Base-by-base conservation (phyloP, 2,113 vertebrate species). In the Bettongia penicillata region DNA sequence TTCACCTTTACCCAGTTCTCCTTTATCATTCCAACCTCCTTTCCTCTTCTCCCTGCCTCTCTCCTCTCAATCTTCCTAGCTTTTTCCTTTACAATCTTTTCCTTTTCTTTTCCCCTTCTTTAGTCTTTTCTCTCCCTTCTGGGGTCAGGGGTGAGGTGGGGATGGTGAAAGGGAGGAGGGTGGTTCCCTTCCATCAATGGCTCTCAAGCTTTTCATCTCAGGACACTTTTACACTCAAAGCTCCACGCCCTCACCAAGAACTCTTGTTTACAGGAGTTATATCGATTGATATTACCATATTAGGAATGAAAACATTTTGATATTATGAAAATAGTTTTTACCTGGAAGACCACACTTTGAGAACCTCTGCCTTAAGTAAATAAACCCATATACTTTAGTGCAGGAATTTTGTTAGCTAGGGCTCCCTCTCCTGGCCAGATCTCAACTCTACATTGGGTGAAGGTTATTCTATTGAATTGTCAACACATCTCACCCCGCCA, bases 401-500 rank as follows among this genome's bases (percentile, higher is more conserved):
- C n/a, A 84, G 37, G 19, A 84, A 84, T 84, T 84, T 84, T 84
- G 19, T 84, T 77, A 97, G 53, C 51, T 96, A 94, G 95, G 28
- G 53, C 97, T 94, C 98, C 97, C 97, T 96, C 98, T 98, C 96
- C 92, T 94, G 98, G 91, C 55, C 61, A 91, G 48, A 93, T 14
- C 55, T 95, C 12, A 94, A 91, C 94, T 93, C 49, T 8, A 2
- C 93, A 84, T 47, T 37, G 24, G 91, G 25, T 92, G 11, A 89
- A 94, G 24, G n/a, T 77, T 22, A n/a, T 43, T 43, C 7, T 22
- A 84, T 84, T 43, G n/a, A 84, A 43, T 5, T 43, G 19, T 28
- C 53, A 53, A 51, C n/a, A 52, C 28, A 51, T 51, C 19, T 25
- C 22, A 26, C n/a, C 49, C 90, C n/a, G 47, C 53, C 53, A n/a